phyloP scores from a whole-genome alignment of 2,888 invertebrate species.

The Lamproptera curius region DNA sequence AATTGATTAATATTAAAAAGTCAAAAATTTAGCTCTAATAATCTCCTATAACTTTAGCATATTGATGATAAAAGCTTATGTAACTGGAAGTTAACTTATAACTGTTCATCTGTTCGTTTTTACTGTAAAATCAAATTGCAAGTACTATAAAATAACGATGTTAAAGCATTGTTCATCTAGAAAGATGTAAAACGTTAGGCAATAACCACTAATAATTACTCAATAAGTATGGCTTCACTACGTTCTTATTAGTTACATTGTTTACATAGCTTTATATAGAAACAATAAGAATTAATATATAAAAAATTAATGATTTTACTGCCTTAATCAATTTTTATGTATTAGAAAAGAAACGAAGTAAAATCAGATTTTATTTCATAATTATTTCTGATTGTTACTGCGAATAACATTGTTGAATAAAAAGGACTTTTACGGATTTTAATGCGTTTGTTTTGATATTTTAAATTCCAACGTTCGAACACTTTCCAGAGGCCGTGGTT shows the following conservation, averaged over 20 bases:
- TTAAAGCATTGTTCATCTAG: background rate
- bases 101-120: background rate
- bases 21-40: too few relatives aligned
- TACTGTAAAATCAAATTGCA: background rate
- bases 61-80: background rate
- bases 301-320: background rate
- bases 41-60: too few relatives aligned
- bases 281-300: constrained; percentile 16
- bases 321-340: background rate
- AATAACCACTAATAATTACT: too few relatives aligned
- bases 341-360: background rate
- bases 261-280: background rate
- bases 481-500: too few relatives aligned
- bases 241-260: background rate
- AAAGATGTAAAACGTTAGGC: background rate
- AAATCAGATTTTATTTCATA: background rate
- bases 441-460: too few relatives aligned
- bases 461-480: too few relatives aligned
- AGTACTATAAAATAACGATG: background rate
- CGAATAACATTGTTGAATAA: too few relatives aligned
- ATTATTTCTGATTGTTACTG: too few relatives aligned
- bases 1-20: too few relatives aligned
- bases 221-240: too few relatives aligned
- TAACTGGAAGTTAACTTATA: background rate
- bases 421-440: too few relatives aligned